Evolutionary conservation across 1,140 invertebrate genomes (phyloP).

Genomic region (Leptestheria dahalacensis): DNA sequence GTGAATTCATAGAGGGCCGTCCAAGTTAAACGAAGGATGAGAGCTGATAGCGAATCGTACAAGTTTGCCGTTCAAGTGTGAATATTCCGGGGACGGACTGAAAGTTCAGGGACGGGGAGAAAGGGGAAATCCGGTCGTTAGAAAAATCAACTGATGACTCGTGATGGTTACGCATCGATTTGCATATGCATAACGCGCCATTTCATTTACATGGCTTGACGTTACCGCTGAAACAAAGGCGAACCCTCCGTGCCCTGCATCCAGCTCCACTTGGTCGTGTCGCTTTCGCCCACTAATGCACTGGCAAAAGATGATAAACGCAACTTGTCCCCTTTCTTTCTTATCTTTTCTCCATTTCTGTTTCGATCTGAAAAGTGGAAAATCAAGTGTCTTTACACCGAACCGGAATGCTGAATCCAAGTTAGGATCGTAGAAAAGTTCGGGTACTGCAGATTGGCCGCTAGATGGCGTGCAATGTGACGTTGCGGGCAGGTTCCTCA

Average conservation of each 20-base stretch:
- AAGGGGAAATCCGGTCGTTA: background rate
- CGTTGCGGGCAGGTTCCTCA: too few species aligned
- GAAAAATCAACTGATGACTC: background rate
- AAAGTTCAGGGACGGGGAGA: background rate
- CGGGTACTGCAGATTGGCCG: too few species aligned
- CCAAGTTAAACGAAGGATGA: background rate
- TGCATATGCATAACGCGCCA: background rate
- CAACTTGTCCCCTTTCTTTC: too few species aligned
- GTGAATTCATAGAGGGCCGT: too few species aligned
- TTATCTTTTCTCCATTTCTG: too few species aligned
- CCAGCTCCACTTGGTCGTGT: background rate
- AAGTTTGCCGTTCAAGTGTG: background rate
- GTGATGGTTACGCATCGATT: background rate
- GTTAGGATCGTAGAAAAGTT: too few species aligned
- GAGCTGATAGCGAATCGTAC: background rate
- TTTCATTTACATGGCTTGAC: background rate
- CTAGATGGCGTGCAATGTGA: too few species aligned
- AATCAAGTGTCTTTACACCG: too few species aligned
- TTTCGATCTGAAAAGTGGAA: too few species aligned
- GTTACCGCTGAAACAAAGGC: background rate
- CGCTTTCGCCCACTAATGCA: background rate
- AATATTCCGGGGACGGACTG: too few species aligned
- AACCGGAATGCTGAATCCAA: too few species aligned
- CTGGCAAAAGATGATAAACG: background rate
- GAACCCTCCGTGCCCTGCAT: background rate